Evolutionary conservation across 2,888 invertebrate species (phyloP).

Genomic region (Conchocele bisecta): DNA sequence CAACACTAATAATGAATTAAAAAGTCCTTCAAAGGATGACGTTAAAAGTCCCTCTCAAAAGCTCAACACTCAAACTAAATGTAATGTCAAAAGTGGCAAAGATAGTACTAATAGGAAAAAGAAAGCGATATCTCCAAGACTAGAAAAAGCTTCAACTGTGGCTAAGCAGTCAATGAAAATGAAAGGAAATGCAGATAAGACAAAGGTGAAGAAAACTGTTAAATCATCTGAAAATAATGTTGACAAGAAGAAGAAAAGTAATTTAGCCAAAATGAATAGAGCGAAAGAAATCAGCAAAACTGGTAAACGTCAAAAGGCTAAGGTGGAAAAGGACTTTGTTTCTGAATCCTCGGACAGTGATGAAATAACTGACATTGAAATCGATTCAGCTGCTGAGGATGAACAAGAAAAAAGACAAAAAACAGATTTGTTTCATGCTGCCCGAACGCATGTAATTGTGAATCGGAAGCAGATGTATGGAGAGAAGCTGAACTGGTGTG

Average conservation of each 20-base stretch:
- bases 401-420: conserved; percentile 40
- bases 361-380: neutral
- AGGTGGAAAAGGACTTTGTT: too few species aligned
- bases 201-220: neutral
- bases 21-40: too few species aligned
- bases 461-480: conserved; percentile 51
- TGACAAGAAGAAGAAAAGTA: conserved; percentile 50
- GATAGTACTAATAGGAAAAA: too few species aligned
- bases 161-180: neutral
- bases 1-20: too few species aligned
- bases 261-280: conserved; percentile 43
- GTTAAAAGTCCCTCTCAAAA: too few species aligned
- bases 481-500: conserved; percentile 51
- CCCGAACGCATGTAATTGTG: conserved; percentile 58
- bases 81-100: too few species aligned
- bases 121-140: too few species aligned
- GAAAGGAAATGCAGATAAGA: conserved; percentile 1
- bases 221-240: conserved; percentile 47
- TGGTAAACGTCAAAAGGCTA: conserved; percentile 15
- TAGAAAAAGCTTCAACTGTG: neutral
- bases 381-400: conserved; percentile 2
- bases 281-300: conserved; percentile 45
- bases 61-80: too few species aligned
- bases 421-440: conserved; percentile 53
- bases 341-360: too few species aligned